phyloP scores from a whole-genome alignment of 2,888 invertebrate species.

The Acanthosepion pharaonis region DNA sequence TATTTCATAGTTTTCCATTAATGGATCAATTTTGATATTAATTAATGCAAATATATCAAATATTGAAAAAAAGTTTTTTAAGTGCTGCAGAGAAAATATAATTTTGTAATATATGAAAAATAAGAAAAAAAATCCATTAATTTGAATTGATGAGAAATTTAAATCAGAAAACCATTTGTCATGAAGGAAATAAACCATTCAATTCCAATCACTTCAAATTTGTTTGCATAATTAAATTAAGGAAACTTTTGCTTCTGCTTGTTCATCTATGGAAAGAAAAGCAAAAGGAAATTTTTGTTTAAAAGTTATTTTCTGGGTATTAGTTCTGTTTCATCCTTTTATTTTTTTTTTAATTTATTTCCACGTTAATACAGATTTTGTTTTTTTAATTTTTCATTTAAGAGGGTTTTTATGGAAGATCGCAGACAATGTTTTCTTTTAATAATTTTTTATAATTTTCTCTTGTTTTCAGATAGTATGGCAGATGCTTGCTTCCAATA shows the following conservation, averaged over 20 bases:
- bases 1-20: not conserved
- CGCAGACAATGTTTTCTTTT: too few species aligned
- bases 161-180: not conserved
- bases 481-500: too few species aligned
- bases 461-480: too few species aligned
- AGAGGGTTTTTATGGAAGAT: too few species aligned
- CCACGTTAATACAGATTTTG: too few species aligned
- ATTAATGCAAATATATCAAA: not conserved
- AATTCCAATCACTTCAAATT: not conserved
- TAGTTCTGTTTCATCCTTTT: too few species aligned
- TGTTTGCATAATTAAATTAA: not conserved
- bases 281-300: too few species aligned
- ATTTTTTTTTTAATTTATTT: too few species aligned
- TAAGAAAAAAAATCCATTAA: not conserved
- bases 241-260: not conserved
- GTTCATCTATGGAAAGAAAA: not conserved
- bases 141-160: not conserved
- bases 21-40: conserved; percentile 20
- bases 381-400: too few species aligned
- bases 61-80: not conserved
- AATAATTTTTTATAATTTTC: too few species aligned
- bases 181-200: not conserved
- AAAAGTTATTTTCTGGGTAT: too few species aligned
- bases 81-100: not conserved
- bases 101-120: not conserved